Evolutionary conservation across 2,797 vertebrate genomes (phyloP), one percentile per base, ranked within the genome.

Genomic region (Pseudochromis fuscus): DNA sequence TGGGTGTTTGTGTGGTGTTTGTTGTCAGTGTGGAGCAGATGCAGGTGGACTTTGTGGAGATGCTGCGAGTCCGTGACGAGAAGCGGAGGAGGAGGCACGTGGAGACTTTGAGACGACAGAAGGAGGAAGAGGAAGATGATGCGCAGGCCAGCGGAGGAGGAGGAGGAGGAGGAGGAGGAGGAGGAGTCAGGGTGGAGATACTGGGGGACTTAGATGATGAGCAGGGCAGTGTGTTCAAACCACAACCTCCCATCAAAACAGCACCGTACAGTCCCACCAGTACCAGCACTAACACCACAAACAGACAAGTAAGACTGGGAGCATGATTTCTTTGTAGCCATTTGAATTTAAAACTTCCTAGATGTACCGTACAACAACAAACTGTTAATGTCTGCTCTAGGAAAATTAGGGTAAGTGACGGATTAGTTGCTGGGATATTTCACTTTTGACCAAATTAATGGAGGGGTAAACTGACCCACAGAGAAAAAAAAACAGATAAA

Each of bases 21-120:
- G 10, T 57, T 59, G 49, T 31, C 59, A 93, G 91, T 10, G 79
- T 86, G n/a, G 80, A 18, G 2, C 88, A 93, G 75, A 45, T 85
- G 2, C 91, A 92, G 70, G 25, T 94, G 42, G 94, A 94, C 28
- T 82, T 94, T 46, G 87, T 90, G 0, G 92, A 94, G 77, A 86
- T 90, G 79, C 87, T 94, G 72, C 93, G 94, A 42, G 77, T 72
- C 0, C 90, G 94, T 1, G 94, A 95, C 62, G 94, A 94, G 62
- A 91, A 86, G 64, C 50, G 92, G 48, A 91, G 87, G 38, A 90
- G 87, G 71, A 88, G 91, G 33, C 91, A 88, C 0, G 79, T 87
- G 30, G 88, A 95, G 87, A 92, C 83, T 0, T 81, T 93, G 81
- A 91, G 86, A 23, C 85, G 77, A 35, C 92, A 95, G 81, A 94